phyloP scores from a whole-genome alignment of 2,888 invertebrate species.

The Ectemnius lituratus region DNA sequence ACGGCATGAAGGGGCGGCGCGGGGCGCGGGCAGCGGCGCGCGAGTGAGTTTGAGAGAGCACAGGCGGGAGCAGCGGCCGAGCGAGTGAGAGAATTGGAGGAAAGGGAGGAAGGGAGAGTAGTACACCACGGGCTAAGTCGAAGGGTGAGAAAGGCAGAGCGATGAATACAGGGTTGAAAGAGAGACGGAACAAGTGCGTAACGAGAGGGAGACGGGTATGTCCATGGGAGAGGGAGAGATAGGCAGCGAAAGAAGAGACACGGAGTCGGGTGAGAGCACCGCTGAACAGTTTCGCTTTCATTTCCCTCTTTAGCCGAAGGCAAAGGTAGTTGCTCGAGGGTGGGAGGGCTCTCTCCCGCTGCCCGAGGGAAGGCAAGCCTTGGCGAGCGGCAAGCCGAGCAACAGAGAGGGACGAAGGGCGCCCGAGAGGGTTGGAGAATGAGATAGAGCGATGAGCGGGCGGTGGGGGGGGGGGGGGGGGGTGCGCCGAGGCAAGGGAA shows the following conservation, averaged over 20 bases:
- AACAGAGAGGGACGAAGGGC: slow-evolving; percentile 19
- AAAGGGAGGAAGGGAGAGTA: slow-evolving; percentile 31
- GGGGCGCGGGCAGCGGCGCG: slow-evolving; percentile 27
- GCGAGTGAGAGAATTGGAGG: slow-evolving; percentile 41
- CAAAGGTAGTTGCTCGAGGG: slow-evolving; percentile 59
- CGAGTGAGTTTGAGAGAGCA: slow-evolving; percentile 22
- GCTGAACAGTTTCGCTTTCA: slow-evolving; percentile 77
- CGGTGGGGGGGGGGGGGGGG: too few species aligned
- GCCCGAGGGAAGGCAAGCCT: slow-evolving; percentile 56
- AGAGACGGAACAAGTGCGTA: slow-evolving; percentile 44
- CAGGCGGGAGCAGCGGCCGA: slow-evolving; percentile 5
- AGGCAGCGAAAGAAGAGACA: slow-evolving; percentile 48
- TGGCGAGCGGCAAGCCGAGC: slow-evolving; percentile 34
- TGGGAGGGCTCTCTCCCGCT: slow-evolving; percentile 43
- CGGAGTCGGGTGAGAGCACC: slow-evolving; percentile 72
- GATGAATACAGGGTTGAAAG: slow-evolving; percentile 26
- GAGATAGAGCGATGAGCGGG: background rate
- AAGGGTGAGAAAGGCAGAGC: slow-evolving; percentile 53
- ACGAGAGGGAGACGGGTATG: slow-evolving; percentile 44
- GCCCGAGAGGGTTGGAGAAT: background rate
- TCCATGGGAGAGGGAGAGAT: slow-evolving; percentile 50
- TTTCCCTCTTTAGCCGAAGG: slow-evolving; percentile 73
- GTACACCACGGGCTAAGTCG: slow-evolving; percentile 43
- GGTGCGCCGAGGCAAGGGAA: slow-evolving; percentile 25
- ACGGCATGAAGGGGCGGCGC: slow-evolving; percentile 53